Base-by-base conservation (phyloP, 2,113 vertebrate species). In the Notarius lentiginosus region DNA sequence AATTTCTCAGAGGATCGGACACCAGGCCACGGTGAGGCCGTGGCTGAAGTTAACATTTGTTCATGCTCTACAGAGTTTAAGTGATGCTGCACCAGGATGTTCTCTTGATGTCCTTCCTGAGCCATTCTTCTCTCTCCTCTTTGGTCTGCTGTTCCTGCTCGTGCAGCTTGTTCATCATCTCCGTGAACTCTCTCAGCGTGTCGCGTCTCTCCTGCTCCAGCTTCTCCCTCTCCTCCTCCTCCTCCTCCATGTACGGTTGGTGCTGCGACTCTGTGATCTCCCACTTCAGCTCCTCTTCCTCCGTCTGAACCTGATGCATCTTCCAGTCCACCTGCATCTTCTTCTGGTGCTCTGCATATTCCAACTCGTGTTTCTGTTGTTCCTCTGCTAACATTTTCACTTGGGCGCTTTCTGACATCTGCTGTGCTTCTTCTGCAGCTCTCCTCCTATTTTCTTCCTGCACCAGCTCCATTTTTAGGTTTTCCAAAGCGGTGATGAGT, bases 101-200 rank as follows among this genome's bases (percentile, higher is more conserved):
- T 30, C 11, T 68, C 17, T 17, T 81, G 65, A 80, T 17, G 15
- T 60, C 49, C 41, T 34, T 86, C 65, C n/a, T 77, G 22, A 87
- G 27, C 24, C 53, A 63, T 15, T 66, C 34, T 14, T 87, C 51
- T 68, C 30, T 82, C 27, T 83, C 72, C 1, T 61, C 11, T 55
- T 51, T 27, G 76, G 22, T 47, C 51, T 79, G 9, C 17, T 20
- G 65, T 8, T 61, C 15, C 34, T 82, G 53, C 14, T 61, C 9
- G 7, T 75, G 6, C 15, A 82, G 79, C 51, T 27, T 12, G 14
- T 0, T 30, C 30, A 27, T 81, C 34, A 20, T 81, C 41, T 47
- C 10, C 4, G 7, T 27, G 60, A 55, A 75, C 4, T 53, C 20
- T 30, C n/a, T 75, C 60, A 24, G 20, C 22, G 24, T 63, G 60